Evolutionary conservation across 2,888 invertebrate species (phyloP), one percentile per base, ranked within the genome.

Genomic region (Ichneumoninae sp.): DNA sequence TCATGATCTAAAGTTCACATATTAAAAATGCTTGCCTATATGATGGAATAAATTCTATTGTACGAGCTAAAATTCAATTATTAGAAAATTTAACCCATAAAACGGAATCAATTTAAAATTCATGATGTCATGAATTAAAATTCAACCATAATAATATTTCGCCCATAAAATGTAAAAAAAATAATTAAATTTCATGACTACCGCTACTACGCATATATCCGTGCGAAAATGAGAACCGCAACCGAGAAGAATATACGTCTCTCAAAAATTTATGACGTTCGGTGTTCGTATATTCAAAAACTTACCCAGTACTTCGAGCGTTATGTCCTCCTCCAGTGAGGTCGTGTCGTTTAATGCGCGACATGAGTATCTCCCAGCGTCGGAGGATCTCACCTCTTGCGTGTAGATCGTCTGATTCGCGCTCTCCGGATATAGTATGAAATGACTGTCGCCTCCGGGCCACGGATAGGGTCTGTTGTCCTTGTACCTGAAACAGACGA

Each of bases 391-490:
- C 36, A 96, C 95, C 57, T 94, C 94, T 88, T 95, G 95, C 36
- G 96, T 96, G 94, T 97, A 97, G 89, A 97, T 95, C 72, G 97
- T 97, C 94, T 97, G 97, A 94, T 97, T 97, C 83, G 96, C 96
- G 74, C 96, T 96, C 93, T 96, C 96, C 0, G 97, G 97, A 91
- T 96, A 96, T 88, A 97, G 94, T 91, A 97, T 97, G 90, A 97
- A 94, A 89, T 95, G 96, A 50, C 97, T 97, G 72, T 96, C 95
- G 62, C 95, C 96, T 57, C 96, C 95, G 4, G 96, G 95, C 97
- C 97, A 97, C 0, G 97, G 97, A 92, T 97, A 97, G 19, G 96
- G 95, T 75, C 95, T 95, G 70, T 95, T 96, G 91, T 97, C 96
- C 94, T 97, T 97, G 92, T 96, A 96, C 97, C 97, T 97, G 94